Evolutionary conservation across 2,113 vertebrate species (phyloP).

Genomic region (Leiothrix lutea): DNA sequence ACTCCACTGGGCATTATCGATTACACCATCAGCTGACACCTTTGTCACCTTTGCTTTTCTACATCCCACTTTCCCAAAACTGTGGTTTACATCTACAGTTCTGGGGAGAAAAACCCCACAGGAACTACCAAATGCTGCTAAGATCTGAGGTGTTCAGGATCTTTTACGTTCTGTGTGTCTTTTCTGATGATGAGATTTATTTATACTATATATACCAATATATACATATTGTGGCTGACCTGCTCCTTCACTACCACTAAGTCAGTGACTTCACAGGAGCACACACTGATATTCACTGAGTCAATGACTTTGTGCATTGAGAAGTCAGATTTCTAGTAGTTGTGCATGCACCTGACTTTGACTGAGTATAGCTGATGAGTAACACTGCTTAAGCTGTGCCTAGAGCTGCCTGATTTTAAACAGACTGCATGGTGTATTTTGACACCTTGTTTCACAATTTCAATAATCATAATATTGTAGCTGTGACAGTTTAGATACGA

Average conservation of each 20-base stretch:
- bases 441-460: not conserved
- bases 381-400: not conserved
- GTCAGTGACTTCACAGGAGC: not conserved
- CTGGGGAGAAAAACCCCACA: not conserved
- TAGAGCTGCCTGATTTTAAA: not conserved
- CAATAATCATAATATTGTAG: not conserved
- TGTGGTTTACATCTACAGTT: not conserved
- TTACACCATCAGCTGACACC: not conserved
- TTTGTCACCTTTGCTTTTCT: not conserved
- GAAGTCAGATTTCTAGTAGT: not conserved
- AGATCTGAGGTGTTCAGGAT: fast-evolving
- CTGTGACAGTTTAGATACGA: not conserved
- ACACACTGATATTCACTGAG: not conserved
- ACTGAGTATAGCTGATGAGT: not conserved
- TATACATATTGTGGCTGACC: not conserved
- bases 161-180: not conserved
- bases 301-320: not conserved
- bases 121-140: not conserved
- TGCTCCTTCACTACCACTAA: not conserved
- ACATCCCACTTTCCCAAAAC: not conserved
- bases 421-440: not conserved
- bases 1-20: not conserved
- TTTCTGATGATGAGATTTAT: not conserved
- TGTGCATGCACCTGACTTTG: not conserved
- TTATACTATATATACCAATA: not conserved